These are phyloP conservation scores for Pan paniscus DNA, from an alignment of 2,113 vertebrate genomes.

Conservation along the genomic window DNA sequence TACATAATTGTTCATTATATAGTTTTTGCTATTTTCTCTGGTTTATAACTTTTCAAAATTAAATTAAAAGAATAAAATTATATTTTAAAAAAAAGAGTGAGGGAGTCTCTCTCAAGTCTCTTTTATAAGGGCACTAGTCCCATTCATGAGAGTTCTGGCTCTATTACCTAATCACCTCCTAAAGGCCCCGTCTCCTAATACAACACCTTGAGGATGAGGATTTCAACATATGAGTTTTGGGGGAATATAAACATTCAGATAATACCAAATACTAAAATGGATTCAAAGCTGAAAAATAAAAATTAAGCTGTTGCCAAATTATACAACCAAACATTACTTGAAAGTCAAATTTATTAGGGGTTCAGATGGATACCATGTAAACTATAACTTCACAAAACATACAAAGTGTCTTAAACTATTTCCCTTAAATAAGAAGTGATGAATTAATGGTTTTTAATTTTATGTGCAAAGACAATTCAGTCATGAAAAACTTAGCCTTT, in stretches of 20 bases:
- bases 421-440: constrained; percentile 8
- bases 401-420: neutral
- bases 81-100: neutral
- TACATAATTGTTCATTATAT: constrained; percentile 8
- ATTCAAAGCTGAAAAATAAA: constrained; percentile 20
- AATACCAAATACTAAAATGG: neutral
- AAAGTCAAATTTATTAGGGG: neutral
- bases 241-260: neutral
- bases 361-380: neutral
- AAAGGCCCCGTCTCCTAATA: neutral
- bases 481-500: neutral
- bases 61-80: neutral
- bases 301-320: constrained; percentile 13
- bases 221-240: neutral
- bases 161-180: neutral
- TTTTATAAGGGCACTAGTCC: neutral
- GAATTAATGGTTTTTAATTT: neutral
- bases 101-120: neutral
- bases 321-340: neutral
- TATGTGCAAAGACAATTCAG: constrained; percentile 7
- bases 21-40: constrained; percentile 55
- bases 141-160: neutral
- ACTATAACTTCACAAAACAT: constrained; percentile 6
- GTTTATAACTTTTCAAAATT: constrained; percentile 53
- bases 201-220: neutral